phyloP scores from a whole-genome alignment of 2,888 invertebrate species.

The Brenthis daphne region DNA sequence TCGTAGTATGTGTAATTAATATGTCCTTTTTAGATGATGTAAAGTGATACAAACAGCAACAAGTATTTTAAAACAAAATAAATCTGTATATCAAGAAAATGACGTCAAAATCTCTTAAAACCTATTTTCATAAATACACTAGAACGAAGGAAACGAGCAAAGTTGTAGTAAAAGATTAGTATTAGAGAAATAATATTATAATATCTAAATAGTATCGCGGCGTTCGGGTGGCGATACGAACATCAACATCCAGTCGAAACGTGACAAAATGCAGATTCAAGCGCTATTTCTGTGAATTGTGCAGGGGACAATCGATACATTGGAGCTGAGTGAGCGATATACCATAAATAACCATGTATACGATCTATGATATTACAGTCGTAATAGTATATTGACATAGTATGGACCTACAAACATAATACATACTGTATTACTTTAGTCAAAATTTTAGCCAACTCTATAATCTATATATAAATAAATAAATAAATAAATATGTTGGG shows the following conservation, averaged over 20 bases:
- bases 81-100: no score
- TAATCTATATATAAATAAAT: no score
- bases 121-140: no score
- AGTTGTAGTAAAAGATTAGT: no score
- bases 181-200: neutral
- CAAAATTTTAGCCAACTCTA: no score
- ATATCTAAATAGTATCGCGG: slow-evolving; percentile 3
- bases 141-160: no score
- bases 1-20: no score
- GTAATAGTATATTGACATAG: neutral
- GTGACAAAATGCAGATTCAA: slow-evolving; percentile 37
- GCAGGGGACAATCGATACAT: slow-evolving; percentile 23
- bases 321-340: slow-evolving; percentile 10
- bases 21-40: no score
- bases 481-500: no score
- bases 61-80: no score
- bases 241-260: slow-evolving; percentile 23
- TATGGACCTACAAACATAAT: neutral
- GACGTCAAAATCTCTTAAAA: no score
- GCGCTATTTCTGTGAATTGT: slow-evolving; percentile 35
- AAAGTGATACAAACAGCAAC: no score
- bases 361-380: neutral
- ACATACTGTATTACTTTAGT: neutral
- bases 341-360: slow-evolving; percentile 12
- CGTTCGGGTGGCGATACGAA: neutral